Base-by-base conservation (phyloP, 2,113 vertebrate species). In the Rousettus leschenaultii region DNA sequence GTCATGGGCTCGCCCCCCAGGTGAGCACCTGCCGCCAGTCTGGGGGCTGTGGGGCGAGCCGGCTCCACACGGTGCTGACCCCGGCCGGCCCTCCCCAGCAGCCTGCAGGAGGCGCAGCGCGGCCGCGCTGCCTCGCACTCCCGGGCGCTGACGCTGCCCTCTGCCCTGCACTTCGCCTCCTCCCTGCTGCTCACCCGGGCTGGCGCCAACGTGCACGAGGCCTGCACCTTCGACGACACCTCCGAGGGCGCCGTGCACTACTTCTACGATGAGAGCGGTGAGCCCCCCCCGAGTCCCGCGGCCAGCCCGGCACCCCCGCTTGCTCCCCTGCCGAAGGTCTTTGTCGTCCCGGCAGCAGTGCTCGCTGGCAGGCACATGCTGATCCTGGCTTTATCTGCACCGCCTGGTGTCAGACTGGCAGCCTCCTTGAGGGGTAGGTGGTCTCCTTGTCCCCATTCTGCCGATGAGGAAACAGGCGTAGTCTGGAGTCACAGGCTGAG, bases 1-100 rank as follows among this genome's bases (percentile, higher is more conserved):
- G 98, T 99, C 94, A 99, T 99, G 99, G 99, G 99, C 30, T 99
- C 99, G 0, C 99, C 99, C 3, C 99, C 99, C 55, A 99, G 99
- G 99, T 99, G 43, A 85, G 98, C 16, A 0, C 43, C 77, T 19
- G 33, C 79, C 8, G 11, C 26, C 0, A 4, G 66, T 12, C 97
- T 97, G 66, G 98, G 98, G 96, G 97, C 0, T 1, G 2, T 75
- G 35, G 61, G 45, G 94, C 71, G 98, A 88, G 3, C 97, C 97
- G 48, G 98, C 98, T n/a, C 98, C 98, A 24, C 97, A 98, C 43
- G 66, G 68, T 24, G 35, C 86, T 97, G 85, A 97, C 79, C 61
- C 1, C 0, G 24, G 3, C 77, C 15, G 19, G 0, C 48, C 66
- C 15, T 73, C 40, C 51, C 35, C 61, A 51, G 85, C 94, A 99